Evolutionary conservation across 2,797 vertebrate species (phyloP).

Genomic region (Acanthiza pusilla): DNA sequence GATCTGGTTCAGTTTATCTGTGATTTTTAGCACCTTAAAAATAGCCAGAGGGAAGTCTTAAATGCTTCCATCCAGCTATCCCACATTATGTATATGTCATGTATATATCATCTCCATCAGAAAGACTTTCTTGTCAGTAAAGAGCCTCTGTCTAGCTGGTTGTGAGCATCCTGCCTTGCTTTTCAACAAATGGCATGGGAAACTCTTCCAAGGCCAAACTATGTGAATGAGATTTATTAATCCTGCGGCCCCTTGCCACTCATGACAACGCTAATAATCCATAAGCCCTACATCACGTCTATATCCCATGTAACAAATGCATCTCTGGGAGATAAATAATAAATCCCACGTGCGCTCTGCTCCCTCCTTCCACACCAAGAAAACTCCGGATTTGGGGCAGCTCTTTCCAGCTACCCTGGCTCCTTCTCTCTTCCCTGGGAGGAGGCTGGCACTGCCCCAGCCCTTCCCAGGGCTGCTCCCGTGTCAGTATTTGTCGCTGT

Average conservation of each 20-base stretch:
- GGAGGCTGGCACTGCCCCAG: not conserved
- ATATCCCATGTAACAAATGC: not conserved
- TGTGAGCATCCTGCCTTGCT: not conserved
- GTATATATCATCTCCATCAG: not conserved
- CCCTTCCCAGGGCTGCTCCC: not conserved
- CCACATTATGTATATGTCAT: not conserved
- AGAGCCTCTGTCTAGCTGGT: not conserved
- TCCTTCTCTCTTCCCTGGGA: not conserved
- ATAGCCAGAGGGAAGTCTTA: not conserved
- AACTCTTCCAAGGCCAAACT: constrained; percentile 14
- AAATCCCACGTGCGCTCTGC: not conserved
- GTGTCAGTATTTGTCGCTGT: constrained; percentile 66
- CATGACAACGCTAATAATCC: not conserved
- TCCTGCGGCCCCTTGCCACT: not conserved
- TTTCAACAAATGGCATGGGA: not conserved
- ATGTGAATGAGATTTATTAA: not conserved
- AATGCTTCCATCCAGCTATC: not conserved
- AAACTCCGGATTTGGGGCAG: not conserved
- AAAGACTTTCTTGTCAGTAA: not conserved
- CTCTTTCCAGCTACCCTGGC: not conserved
- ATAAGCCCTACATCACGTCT: not conserved
- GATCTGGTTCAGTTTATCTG: not conserved
- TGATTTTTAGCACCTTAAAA: not conserved
- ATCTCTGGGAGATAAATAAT: not conserved
- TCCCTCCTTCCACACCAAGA: not conserved